These are phyloP conservation scores for Barnardius zonarius DNA, from an alignment of 2,113 vertebrate species.

Conservation along the genomic window DNA sequence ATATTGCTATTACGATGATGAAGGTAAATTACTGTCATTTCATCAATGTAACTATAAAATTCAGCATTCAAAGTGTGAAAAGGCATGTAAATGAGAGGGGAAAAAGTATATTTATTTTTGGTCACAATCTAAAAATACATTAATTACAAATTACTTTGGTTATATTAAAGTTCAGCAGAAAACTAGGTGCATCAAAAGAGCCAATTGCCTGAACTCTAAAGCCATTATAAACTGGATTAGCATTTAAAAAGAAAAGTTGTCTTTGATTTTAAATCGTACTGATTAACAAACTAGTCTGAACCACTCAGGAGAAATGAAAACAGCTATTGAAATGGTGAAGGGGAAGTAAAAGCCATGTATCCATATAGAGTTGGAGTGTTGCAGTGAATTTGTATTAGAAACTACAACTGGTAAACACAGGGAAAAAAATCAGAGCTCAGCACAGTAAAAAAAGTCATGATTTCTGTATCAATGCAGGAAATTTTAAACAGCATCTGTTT, in stretches of 20 bases:
- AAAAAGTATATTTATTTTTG: not conserved
- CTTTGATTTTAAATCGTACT: not conserved
- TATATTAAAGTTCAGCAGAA: not conserved
- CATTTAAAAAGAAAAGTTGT: not conserved
- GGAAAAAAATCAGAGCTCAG: not conserved
- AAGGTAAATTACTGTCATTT: conserved; percentile 79
- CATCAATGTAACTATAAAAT: not conserved
- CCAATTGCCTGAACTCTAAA: not conserved
- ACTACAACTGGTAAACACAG: not conserved
- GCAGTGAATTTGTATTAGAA: not conserved
- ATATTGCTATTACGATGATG: conserved; percentile 99
- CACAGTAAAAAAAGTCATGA: not conserved
- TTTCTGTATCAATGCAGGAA: not conserved
- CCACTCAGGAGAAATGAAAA: not conserved
- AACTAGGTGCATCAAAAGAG: not conserved
- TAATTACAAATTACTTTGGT: not conserved
- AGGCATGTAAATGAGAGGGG: not conserved
- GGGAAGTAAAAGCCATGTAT: not conserved
- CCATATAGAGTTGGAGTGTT: not conserved
- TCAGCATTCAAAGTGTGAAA: not conserved
- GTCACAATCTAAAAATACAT: not conserved
- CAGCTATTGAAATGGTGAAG: not conserved
- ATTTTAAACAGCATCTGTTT: not conserved
- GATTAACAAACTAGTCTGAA: not conserved
- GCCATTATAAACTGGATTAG: not conserved